These are phyloP conservation scores for Acridotheres tristis DNA, from an alignment of 2,797 vertebrate genomes.

Conservation along the genomic window DNA sequence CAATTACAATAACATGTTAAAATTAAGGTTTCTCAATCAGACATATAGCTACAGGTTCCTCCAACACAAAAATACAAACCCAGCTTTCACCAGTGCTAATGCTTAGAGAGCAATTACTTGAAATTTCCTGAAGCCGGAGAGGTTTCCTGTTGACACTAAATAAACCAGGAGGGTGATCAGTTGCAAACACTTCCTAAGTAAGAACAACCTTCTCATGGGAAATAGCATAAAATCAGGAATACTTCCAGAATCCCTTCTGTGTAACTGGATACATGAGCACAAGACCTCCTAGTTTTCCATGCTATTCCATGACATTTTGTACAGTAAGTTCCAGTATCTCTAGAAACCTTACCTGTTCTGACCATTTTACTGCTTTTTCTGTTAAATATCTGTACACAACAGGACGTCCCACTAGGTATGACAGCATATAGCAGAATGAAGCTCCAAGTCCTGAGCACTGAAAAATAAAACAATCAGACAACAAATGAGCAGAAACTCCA, in stretches of 20 bases:
- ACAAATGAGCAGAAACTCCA: background rate
- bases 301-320: background rate
- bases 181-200: background rate
- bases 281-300: background rate
- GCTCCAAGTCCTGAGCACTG: conserved; percentile 97
- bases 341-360: conserved; percentile 88
- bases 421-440: conserved; percentile 97
- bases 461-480: background rate
- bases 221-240: background rate
- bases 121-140: background rate
- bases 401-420: conserved; percentile 94
- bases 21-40: background rate
- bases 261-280: background rate
- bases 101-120: background rate
- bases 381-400: conserved; percentile 96
- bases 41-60: background rate
- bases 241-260: background rate
- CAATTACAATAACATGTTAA: background rate
- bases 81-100: background rate
- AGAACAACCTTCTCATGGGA: background rate
- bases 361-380: conserved; percentile 95
- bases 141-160: background rate
- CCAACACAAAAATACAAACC: background rate
- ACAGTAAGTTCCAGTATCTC: background rate
- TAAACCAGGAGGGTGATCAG: background rate